Base-by-base conservation (phyloP, 2,797 vertebrate genomes). In the Halcyon chelicuti region DNA sequence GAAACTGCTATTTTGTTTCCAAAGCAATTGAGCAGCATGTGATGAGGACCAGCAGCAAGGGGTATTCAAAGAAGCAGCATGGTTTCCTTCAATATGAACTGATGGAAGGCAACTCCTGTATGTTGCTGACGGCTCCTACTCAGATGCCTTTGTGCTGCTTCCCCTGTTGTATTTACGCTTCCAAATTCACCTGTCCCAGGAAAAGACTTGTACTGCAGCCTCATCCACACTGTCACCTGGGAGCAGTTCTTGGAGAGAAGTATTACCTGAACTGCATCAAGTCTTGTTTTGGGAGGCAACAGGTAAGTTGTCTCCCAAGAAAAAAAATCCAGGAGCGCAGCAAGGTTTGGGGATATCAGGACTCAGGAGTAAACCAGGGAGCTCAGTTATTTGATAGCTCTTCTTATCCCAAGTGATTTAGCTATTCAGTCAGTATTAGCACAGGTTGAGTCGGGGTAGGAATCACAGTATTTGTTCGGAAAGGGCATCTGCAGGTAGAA, bases 1-100 rank as follows among this genome's bases (percentile, higher is more conserved):
- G 85, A 77, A 91, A 49, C 31, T 33, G 35, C 23, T 87, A 14
- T 83, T 94, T 73, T 51, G 14, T 78, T 92, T 92, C 82, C 73
- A 84, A 75, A 95, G 86, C 57, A 83, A 83, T 88, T 68, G 46
- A 96, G 74, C 61, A 76, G 67, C 13, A 0, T 65, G 44, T 55
- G 76, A 89, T n/a, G 67, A 93, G 71, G 51, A 91, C 42, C 51
- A 76, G 66, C 73, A 83, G 73, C 62, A 70, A 75, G 54, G 72
- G 62, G 68, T 51, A 78, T 28, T 55, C 46, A 66, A 72, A 70
- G 62, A 90, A 93, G 52, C 33, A 60, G 22, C 0, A 0, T 0
- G 0, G 12, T 67, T 80, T 49, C 68, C 61, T 88, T 57, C 49
- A 80, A 85, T 72, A 68, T 1, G 22, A 72, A 42, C 29, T 40